Percentiles rank a stretch among this genome's conserved stretches.
These are phyloP conservation scores for Paedocypris sp. DNA, from an alignment of 2,113 vertebrate genomes.

Conservation along the genomic window DNA sequence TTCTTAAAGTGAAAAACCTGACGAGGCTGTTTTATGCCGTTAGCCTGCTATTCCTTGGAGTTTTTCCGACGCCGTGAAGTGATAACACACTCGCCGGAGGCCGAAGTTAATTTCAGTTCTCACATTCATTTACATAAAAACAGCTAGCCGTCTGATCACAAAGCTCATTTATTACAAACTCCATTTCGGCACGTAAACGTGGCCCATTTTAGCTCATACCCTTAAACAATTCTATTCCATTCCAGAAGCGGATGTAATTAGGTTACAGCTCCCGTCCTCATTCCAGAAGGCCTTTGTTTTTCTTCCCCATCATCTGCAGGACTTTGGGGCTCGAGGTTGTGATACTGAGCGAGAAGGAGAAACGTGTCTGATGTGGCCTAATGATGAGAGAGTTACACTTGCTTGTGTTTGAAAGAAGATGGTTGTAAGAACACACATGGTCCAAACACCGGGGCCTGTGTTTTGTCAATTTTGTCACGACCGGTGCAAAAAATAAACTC, in stretches of 20 bases:
- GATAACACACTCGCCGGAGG: conserved; percentile 45
- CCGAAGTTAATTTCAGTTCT: conserved; percentile 47
- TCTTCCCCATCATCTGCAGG: neutral
- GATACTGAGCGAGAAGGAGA: no score
- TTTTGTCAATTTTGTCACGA: no score
- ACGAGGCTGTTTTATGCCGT: conserved; percentile 45
- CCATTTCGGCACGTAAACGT: conserved; percentile 44
- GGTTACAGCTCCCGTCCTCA: conserved; percentile 21
- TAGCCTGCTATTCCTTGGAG: conserved; percentile 40
- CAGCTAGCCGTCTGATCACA: conserved; percentile 27
- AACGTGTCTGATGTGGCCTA: no score
- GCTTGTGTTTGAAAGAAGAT: no score
- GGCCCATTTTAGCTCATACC: conserved; percentile 47
- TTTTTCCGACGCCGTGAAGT: conserved; percentile 37
- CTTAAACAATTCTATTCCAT: conserved; percentile 51
- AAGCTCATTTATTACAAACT: conserved; percentile 32
- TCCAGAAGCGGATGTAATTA: conserved; percentile 40
- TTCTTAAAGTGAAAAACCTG: conserved; percentile 34
- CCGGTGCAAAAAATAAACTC: no score
- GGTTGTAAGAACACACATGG: no score
- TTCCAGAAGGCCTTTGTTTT: conserved; percentile 17
- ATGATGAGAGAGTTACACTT: no score
- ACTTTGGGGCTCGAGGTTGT: no score
- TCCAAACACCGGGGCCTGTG: no score
- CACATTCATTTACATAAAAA: conserved; percentile 52